Conservation (phyloP, 1,140 invertebrate genomes). For the Nasonia longicornis region DNA sequence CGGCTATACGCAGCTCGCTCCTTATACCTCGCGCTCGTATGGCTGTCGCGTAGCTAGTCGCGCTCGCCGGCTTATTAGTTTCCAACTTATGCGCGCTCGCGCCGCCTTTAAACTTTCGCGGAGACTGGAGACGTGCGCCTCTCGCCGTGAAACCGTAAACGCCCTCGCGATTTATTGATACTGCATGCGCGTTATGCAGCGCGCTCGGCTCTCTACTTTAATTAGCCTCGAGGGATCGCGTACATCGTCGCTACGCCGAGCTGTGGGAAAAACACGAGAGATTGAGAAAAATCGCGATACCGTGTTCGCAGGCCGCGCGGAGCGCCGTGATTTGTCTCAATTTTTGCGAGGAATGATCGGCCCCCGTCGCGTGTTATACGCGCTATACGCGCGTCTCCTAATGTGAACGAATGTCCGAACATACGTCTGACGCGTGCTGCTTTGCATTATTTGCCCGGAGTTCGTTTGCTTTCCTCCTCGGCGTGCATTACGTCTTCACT, state of each 20-base stretch:
- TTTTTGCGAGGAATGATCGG: conserved; percentile 8
- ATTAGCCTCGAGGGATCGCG: background rate
- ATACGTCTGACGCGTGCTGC: conserved; percentile 59
- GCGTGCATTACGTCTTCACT: conserved; percentile 41
- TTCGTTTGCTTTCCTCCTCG: conserved; percentile 56
- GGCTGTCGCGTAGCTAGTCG: conserved; percentile 21
- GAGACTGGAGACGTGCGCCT: conserved; percentile 24
- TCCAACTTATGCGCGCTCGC: conserved; percentile 52
- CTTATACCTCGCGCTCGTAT: conserved; percentile 11
- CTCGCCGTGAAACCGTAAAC: conserved; percentile 39
- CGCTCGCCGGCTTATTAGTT: conserved; percentile 55
- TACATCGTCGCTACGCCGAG: background rate
- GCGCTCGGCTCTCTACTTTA: background rate
- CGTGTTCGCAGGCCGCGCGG: background rate
- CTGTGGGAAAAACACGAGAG: background rate
- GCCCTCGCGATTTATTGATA: conserved; percentile 40
- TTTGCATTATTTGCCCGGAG: conserved; percentile 66
- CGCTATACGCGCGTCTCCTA: conserved; percentile 46
- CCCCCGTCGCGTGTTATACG: too few relatives aligned
- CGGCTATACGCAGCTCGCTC: background rate
- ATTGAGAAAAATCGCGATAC: background rate
- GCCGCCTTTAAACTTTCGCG: conserved; percentile 42
- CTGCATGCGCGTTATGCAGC: conserved; percentile 29
- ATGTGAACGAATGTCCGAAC: conserved; percentile 66
- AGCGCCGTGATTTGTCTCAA: conserved; percentile 34